Conservation (phyloP, 2,113 vertebrate genomes). For the Saguinus midas region DNA sequence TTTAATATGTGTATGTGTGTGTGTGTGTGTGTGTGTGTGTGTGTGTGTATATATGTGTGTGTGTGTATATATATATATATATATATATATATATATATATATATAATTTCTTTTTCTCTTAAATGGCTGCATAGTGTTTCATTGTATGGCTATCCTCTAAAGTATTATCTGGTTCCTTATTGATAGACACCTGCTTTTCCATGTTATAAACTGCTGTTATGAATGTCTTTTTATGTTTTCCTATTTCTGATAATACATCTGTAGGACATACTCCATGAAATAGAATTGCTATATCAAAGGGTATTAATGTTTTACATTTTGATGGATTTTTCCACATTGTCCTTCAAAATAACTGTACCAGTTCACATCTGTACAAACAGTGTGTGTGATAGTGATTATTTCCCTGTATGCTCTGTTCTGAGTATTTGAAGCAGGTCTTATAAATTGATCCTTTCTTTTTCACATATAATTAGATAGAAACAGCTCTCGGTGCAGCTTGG, state of each 20-base stretch:
- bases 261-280: not conserved
- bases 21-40: too few relatives aligned
- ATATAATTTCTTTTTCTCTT: not conserved
- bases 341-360: not conserved
- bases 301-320: conserved; percentile 12
- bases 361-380: not conserved
- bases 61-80: too few relatives aligned
- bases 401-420: not conserved
- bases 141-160: not conserved
- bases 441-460: not conserved
- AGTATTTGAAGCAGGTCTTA: not conserved
- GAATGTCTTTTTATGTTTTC: conserved; percentile 24
- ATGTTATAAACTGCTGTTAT: not conserved
- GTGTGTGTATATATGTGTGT: too few relatives aligned
- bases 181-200: not conserved
- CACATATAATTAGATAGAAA: not conserved
- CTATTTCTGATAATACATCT: not conserved
- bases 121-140: not conserved
- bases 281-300: not conserved
- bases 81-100: too few relatives aligned
- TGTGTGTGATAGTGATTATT: not conserved
- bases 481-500: not conserved
- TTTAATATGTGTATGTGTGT: too few relatives aligned
- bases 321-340: not conserved
- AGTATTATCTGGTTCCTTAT: not conserved